phyloP scores from a whole-genome alignment of 2,888 invertebrate species.

The Nephrotoma flavescens region DNA sequence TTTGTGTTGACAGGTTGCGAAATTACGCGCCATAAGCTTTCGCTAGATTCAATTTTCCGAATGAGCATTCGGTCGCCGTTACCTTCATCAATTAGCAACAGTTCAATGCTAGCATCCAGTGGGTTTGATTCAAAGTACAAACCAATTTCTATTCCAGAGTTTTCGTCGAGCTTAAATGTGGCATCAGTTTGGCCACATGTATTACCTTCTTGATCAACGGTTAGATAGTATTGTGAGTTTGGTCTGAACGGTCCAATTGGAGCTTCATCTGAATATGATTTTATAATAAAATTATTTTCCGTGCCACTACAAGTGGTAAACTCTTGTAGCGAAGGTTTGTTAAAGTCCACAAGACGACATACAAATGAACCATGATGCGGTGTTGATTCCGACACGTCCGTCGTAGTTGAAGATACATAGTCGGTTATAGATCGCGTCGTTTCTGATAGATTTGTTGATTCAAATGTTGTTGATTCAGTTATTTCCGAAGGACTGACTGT shows the following conservation, averaged over 20 bases:
- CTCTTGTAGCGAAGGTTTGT: neutral
- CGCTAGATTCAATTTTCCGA: neutral
- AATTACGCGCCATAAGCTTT: neutral
- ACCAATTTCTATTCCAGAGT: neutral
- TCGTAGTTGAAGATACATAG: neutral
- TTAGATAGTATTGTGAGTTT: neutral
- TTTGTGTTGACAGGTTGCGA: neutral
- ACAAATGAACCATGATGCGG: neutral
- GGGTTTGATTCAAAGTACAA: neutral
- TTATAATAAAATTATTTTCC: neutral
- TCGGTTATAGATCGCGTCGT: neutral
- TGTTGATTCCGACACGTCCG: neutral
- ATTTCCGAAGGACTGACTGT: neutral
- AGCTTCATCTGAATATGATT: neutral
- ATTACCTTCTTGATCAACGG: neutral
- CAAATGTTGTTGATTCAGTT: neutral
- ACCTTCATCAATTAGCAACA: neutral
- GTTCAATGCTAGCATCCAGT: neutral
- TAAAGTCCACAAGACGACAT: neutral
- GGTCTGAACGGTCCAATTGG: neutral
- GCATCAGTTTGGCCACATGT: neutral
- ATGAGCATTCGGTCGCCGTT: neutral
- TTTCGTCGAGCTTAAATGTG: neutral
- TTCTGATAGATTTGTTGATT: neutral
- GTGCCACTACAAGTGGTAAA: neutral